A percentile compares a stretch with the other conserved stretches of the same genome.
phyloP scores from a whole-genome alignment of 2,888 invertebrate species.

The Eumerus sabulonum region DNA sequence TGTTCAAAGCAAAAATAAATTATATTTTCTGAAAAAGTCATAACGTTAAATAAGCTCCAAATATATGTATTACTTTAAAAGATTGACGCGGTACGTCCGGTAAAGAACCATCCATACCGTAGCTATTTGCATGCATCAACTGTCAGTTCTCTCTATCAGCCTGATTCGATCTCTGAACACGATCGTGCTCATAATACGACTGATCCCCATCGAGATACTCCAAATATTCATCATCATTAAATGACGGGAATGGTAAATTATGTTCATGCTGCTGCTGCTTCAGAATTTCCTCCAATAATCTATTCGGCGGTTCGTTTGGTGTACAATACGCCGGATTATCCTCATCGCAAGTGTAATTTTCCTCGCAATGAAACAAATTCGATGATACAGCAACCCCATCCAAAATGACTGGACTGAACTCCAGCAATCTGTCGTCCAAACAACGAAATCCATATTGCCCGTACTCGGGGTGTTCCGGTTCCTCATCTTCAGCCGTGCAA shows the following conservation, averaged over 20 bases:
- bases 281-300: not conserved
- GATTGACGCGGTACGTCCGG: no score
- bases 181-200: no score
- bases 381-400: conserved; percentile 57
- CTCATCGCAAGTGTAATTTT: conserved; percentile 69
- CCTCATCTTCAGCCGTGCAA: conserved; percentile 4
- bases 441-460: conserved; percentile 70
- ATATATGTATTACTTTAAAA: no score
- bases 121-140: no score
- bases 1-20: conserved; percentile 18
- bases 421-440: conserved; percentile 52
- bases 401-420: conserved; percentile 60
- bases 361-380: conserved; percentile 49
- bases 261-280: conserved; percentile 3
- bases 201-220: no score
- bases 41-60: not conserved
- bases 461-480: conserved; percentile 30
- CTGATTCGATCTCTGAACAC: no score
- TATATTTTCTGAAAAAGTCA: conserved; percentile 38
- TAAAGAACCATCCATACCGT: no score
- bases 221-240: no score
- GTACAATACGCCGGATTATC: conserved; percentile 71
- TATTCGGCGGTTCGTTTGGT: conserved; percentile 53
- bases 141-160: no score
- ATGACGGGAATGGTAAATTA: no score